Base-by-base conservation (phyloP, 1,140 invertebrate species). In the Sminthurides bifidus region DNA sequence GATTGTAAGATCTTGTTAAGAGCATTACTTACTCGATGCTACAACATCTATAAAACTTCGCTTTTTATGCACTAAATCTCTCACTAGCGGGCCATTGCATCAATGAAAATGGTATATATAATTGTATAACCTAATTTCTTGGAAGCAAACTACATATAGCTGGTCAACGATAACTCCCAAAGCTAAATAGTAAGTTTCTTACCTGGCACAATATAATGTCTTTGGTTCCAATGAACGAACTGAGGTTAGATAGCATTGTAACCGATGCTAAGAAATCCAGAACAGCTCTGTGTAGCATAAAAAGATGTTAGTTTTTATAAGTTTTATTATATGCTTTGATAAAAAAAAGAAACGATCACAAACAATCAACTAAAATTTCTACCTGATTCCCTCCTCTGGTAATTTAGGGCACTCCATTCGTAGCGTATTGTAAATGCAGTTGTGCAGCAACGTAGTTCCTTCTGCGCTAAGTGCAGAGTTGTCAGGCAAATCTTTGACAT, bases 131-230 rank as follows among this genome's bases (percentile, higher is more conserved):
- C n/a, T n/a, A n/a, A 37, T 30, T 46, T 14, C 19, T 48, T 10
- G 50, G 40, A 54, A 48, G 61, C 64, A 30, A 58, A 50, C 52
- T 56, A 55, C 27, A 63, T 41, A 19, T 23, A 12, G 26, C 23
- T 58, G 33, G 4, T 37, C 40, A 21, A 37, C 4, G n/a, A 45
- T 14, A 23, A 44, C 14, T 35, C 23, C 29, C 17, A 8, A 46
- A 4, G 43, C 52, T 43, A 26, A 63, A 54, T 33, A 49, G 52
- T 12, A 63, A 40, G 56, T 64, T 65, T 76, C 76, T 79, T 77
- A 87, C 85, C 52, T 73, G 69, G 61, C 77, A 77, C 46, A 88
- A 73, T 63, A 93, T 82, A 6, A 94, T 72, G 69, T 94, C 89
- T 68, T 77, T 83, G 24, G 82, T 78, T 19, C 91, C 91, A 61